Evolutionary conservation across 2,888 invertebrate species (phyloP), one percentile per base, ranked within the genome.

Genomic region (Xanthorhoe spadicearia): DNA sequence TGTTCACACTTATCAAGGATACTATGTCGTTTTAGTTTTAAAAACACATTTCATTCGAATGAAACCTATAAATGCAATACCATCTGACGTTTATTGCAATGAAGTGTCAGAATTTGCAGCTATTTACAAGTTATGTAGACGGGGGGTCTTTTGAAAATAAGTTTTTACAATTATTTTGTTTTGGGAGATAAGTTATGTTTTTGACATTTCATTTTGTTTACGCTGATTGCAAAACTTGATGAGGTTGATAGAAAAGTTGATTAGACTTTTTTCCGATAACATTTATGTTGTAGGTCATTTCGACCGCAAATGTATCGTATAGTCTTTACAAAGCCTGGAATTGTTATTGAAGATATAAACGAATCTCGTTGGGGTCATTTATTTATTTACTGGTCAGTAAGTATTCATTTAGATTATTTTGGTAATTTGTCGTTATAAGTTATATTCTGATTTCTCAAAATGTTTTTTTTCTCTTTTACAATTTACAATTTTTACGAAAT

Each of bases 1-100:
- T 46, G 77, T 75, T 75, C 66, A 65, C 72, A 77, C 76, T 72
- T 79, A 74, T 77, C 66, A 60, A 59, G 58, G 67, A 61, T 65
- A 62, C 50, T 50, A 64, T 61, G 71, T 69, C 71, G 61, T 68
- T 69, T 68, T 50, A 56, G 65, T 56, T 72, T 72, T 64, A 65
- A 59, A 61, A 69, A 56, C 60, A 67, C 65, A 28, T 69, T 65
- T 65, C 63, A 66, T 65, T 55, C 61, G 58, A 69, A 64, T 61
- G 51, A 64, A 66, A 64, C 28, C 62, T 60, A 49, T 23, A 56
- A 46, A 55, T 7, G 68, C 61, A 63, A 69, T 64, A 35, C 19
- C 28, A 51, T 66, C n/a, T 69, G 66, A 66, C 64, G 9, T 69
- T 64, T 62, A 57, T 28, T 32, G 56, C 57, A 68, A 64, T 57